Conservation (phyloP, 2,113 vertebrate species). For the Neodon shergylaensis region DNA sequence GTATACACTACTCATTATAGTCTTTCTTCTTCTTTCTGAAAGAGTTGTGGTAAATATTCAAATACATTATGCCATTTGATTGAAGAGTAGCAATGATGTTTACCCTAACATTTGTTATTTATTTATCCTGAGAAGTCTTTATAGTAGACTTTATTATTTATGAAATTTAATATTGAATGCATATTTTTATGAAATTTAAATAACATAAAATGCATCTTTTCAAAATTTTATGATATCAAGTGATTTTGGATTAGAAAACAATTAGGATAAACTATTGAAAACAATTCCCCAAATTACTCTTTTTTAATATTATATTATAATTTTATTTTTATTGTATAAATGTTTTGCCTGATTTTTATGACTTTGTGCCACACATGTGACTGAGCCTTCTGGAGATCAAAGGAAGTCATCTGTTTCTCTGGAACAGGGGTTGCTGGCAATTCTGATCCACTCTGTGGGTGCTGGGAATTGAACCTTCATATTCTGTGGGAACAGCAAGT, state of each 20-base stretch:
- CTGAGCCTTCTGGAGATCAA: neutral
- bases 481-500: neutral
- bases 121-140: neutral
- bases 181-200: neutral
- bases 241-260: neutral
- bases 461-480: neutral
- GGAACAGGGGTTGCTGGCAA: neutral
- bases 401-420: neutral
- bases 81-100: neutral
- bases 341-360: neutral
- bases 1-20: neutral
- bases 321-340: neutral
- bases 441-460: neutral
- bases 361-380: neutral
- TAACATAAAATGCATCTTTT: neutral
- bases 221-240: neutral
- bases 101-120: neutral
- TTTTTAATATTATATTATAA: neutral
- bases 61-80: neutral
- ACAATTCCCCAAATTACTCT: neutral
- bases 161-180: neutral
- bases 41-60: neutral
- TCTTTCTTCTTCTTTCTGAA: neutral
- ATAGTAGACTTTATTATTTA: neutral
- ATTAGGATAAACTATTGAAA: neutral